Percentiles rank a stretch among this genome's conserved stretches.
phyloP scores from a whole-genome alignment of 2,888 invertebrate species.

The Desoria tigrina region DNA sequence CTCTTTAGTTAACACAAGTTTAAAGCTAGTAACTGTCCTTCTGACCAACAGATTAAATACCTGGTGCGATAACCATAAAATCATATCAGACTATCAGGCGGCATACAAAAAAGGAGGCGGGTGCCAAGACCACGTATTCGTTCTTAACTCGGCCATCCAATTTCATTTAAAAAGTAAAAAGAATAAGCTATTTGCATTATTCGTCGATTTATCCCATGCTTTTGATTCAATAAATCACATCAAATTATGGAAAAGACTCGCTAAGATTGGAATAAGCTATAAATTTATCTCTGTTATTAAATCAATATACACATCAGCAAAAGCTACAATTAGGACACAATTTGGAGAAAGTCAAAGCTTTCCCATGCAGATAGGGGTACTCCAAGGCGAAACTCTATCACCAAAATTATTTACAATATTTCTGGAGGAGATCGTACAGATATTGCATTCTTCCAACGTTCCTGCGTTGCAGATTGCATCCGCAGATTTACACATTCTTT shows the following conservation, averaged over 20 bases:
- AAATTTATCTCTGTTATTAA: conserved; percentile 19
- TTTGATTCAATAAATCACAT: conserved; percentile 23
- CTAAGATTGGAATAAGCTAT: conserved; percentile 15
- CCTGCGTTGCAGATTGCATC: not conserved
- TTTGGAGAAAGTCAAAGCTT: conserved; percentile 14
- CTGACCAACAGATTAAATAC: conserved; percentile 4
- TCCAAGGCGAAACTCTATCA: conserved; percentile 21
- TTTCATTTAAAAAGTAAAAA: conserved; percentile 4
- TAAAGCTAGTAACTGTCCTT: conserved; percentile 17
- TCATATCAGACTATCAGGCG: conserved; percentile 18
- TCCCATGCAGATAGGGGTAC: not conserved
- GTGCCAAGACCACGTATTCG: conserved; percentile 27
- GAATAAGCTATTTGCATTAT: conserved; percentile 16
- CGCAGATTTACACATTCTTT: conserved; percentile 1
- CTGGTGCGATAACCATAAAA: conserved; percentile 21
- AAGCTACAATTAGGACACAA: conserved; percentile 15
- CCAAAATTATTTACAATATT: conserved; percentile 22
- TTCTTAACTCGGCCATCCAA: conserved; percentile 12
- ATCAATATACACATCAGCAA: conserved; percentile 10
- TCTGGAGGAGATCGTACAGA: conserved; percentile 15
- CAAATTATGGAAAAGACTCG: conserved; percentile 24
- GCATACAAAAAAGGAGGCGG: conserved; percentile 26
- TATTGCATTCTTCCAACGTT: not conserved
- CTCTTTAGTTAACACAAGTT: conserved; percentile 15
- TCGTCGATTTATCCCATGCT: conserved; percentile 19